phyloP scores from a whole-genome alignment of 2,888 invertebrate genomes.

The Zygothrica quintamaculata region DNA sequence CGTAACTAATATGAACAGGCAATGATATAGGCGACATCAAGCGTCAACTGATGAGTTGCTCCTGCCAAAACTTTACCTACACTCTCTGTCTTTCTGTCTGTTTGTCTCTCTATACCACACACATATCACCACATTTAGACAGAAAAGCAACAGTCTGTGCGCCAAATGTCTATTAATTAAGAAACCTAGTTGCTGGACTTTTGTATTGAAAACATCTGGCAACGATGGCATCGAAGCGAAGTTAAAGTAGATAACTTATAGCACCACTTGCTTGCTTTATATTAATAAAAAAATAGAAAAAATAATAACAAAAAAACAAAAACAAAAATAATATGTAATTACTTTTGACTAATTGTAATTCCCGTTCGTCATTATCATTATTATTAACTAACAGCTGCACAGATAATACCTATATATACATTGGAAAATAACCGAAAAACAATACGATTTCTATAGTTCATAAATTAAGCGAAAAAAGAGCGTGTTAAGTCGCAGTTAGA shows the following conservation, averaged over 20 bases:
- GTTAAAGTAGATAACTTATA: not conserved
- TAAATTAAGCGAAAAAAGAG: constrained; percentile 47
- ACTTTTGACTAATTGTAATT: constrained; percentile 70
- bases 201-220: not conserved
- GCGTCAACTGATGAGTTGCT: constrained; percentile 65
- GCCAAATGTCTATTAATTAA: constrained; percentile 40
- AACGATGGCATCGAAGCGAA: not conserved
- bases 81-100: too few relatives aligned
- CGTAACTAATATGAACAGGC: constrained; percentile 71
- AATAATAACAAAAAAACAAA: too few relatives aligned
- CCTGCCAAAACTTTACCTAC: constrained; percentile 43
- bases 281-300: too few relatives aligned
- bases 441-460: constrained; percentile 54
- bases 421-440: constrained; percentile 75
- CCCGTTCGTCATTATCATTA: constrained; percentile 43
- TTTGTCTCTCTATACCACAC: constrained; percentile 21
- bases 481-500: constrained; percentile 68
- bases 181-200: constrained; percentile 3
- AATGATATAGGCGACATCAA: constrained; percentile 61
- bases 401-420: constrained; percentile 55
- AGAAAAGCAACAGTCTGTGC: constrained; percentile 23
- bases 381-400: constrained; percentile 19
- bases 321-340: constrained; percentile 66
- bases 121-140: constrained; percentile 6
- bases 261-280: constrained; percentile 15